Conservation (phyloP, 2,113 vertebrate species). For the Ciconia boyciana region DNA sequence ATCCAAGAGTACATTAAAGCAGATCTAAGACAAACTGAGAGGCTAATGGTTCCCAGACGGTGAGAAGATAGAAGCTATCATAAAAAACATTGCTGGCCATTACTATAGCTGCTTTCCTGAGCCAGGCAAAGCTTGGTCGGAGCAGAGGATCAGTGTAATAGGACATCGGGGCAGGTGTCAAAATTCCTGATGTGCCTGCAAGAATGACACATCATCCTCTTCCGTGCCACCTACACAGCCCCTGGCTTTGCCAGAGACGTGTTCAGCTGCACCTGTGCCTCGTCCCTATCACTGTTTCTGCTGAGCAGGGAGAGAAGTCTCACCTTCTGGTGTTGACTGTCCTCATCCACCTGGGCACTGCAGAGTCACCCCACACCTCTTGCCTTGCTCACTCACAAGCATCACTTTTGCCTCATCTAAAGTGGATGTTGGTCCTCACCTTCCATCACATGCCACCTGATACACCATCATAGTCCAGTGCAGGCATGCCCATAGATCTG, state of each 20-base stretch:
- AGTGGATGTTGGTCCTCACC: neutral
- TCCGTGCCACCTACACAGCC: neutral
- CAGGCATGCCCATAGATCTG: neutral
- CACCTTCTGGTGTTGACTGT: neutral
- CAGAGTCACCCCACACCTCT: neutral
- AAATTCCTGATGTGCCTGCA: neutral
- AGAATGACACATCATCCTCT: neutral
- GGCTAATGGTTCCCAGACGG: neutral
- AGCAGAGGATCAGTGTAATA: neutral
- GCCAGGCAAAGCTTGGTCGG: neutral
- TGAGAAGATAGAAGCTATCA: neutral
- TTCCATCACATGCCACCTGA: neutral
- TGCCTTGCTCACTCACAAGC: neutral
- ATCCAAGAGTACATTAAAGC: neutral
- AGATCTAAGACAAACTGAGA: neutral
- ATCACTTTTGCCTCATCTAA: neutral
- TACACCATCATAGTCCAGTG: rapidly evolving
- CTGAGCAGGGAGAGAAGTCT: neutral
- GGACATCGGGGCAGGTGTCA: neutral
- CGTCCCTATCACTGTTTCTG: neutral
- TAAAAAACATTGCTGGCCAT: neutral
- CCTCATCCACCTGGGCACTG: neutral
- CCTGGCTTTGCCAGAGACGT: neutral
- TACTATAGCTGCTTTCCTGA: neutral
- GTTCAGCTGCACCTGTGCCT: neutral